These are phyloP conservation scores for Pterophyllum scalare DNA, from an alignment of 2,113 vertebrate genomes.

Conservation along the genomic window DNA sequence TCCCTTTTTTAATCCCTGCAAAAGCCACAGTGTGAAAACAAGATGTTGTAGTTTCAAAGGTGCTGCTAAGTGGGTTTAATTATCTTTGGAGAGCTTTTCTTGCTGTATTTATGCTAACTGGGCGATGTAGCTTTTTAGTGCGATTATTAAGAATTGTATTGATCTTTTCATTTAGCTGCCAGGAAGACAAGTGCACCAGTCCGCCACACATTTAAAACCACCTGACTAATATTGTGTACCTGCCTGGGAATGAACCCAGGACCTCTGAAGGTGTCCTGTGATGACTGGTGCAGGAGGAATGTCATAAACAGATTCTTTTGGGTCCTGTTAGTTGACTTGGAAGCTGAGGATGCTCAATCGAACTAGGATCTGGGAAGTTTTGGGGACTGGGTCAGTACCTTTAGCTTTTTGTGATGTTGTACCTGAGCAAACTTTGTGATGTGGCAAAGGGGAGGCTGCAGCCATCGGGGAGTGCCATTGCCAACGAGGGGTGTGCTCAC, in stretches of 20 bases:
- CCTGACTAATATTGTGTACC: background rate
- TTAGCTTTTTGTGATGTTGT: background rate
- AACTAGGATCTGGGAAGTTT: background rate
- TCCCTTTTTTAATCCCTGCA: constrained; percentile 3
- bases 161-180: background rate
- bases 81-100: background rate
- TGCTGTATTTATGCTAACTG: background rate
- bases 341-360: background rate
- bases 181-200: background rate
- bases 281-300: background rate
- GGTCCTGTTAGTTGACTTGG: background rate
- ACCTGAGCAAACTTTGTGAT: background rate
- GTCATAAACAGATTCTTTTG: too few relatives aligned
- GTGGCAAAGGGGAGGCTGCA: background rate
- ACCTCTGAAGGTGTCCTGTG: background rate
- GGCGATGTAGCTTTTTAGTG: background rate
- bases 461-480: background rate
- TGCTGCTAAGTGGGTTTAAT: background rate
- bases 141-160: too few relatives aligned
- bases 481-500: background rate
- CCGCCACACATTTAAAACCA: background rate
- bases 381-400: background rate
- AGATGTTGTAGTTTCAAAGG: background rate
- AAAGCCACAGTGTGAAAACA: background rate
- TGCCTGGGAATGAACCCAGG: background rate